These are phyloP conservation scores for Eunapius fragilis DNA, from an alignment of 37 sponge, comb jelly and placozoan genomes.

Conservation along the genomic window DNA sequence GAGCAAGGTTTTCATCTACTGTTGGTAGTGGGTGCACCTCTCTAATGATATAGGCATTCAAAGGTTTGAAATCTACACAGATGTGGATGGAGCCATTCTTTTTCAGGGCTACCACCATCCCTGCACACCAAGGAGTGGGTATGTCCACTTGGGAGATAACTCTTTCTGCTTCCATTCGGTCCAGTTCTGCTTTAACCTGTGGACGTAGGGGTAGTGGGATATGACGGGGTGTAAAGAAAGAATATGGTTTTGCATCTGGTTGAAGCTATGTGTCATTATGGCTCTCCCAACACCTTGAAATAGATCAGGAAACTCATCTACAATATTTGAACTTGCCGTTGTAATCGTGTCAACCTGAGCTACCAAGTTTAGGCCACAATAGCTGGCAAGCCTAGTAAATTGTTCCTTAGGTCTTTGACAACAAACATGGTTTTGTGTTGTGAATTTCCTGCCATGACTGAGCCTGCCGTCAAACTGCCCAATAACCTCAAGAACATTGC, in stretches of 20 bases:
- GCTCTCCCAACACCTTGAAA: conserved; percentile 6
- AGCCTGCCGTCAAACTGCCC: conserved; percentile 22
- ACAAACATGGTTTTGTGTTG: conserved; percentile 15
- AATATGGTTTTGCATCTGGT: not conserved
- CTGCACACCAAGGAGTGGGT: not conserved
- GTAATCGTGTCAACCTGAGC: not conserved
- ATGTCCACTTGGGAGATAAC: too few relatives aligned
- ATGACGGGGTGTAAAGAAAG: not conserved
- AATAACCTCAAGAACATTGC: not conserved
- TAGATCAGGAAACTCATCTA: not conserved
- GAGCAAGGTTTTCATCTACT: not conserved
- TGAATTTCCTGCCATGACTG: not conserved
- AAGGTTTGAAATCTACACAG: conserved; percentile 18
- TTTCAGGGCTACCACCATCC: not conserved
- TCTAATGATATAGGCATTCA: conserved; percentile 3
- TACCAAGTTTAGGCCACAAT: conserved; percentile 7
- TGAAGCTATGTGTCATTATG: not conserved
- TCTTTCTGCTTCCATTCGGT: conserved; percentile 24
- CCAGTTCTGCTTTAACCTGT: conserved; percentile 7
- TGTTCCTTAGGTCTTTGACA: conserved; percentile 10
- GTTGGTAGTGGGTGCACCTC: conserved; percentile 2
- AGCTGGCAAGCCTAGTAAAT: conserved; percentile 29
- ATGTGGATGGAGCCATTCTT: not conserved
- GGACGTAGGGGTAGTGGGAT: conserved; percentile 5
- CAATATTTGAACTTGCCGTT: not conserved